Base-by-base conservation (phyloP, 2,113 vertebrate species). In the Apaloderma vittatum region DNA sequence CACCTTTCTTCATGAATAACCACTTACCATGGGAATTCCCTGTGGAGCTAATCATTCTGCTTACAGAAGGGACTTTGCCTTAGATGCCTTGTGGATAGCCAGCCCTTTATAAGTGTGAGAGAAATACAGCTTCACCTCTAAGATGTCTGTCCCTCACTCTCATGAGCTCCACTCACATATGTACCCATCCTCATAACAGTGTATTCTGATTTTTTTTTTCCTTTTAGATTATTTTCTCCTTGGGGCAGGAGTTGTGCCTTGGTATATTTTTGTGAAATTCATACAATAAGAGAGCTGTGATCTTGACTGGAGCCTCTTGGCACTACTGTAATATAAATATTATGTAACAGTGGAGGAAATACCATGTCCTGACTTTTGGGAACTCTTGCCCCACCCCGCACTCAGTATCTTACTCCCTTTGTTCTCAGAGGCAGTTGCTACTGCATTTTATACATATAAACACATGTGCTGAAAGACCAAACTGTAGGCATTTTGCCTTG, bases 1-100 rank as follows among this genome's bases (percentile, higher is more conserved):
- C 72, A 77, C 71, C 37, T 94, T 96, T 43, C 65, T 91, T 96
- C 62, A 87, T 83, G 58, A 88, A 96, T 92, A 94, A 90, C 46
- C 63, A 71, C 74, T 79, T 65, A 55, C 46, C 11, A 1, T 14
- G 18, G 45, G 67, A 70, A 95, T 88, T 88, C 79, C 72, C 63
- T 62, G 23, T 36, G 63, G 70, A 59, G n/a, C 55, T 88, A 96
- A 93, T 90, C 58, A 67, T 70, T 62, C 51, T 91, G 67, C 81
- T 83, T 83, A 20, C 55, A 97, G 67, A 96, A 90, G 82, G 71
- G 66, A 79, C 59, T 24, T 87, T 3, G 3, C 58, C 71, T 76
- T 57, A 62, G 57, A 79, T 70, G 43, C 54, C 93, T 90, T 76
- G 59, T 51, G 70, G 62, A 16, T 66, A 88, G 66, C 46, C 52